Conservation (phyloP, 2,797 vertebrate species). For the Oceanodroma leucorhoa region DNA sequence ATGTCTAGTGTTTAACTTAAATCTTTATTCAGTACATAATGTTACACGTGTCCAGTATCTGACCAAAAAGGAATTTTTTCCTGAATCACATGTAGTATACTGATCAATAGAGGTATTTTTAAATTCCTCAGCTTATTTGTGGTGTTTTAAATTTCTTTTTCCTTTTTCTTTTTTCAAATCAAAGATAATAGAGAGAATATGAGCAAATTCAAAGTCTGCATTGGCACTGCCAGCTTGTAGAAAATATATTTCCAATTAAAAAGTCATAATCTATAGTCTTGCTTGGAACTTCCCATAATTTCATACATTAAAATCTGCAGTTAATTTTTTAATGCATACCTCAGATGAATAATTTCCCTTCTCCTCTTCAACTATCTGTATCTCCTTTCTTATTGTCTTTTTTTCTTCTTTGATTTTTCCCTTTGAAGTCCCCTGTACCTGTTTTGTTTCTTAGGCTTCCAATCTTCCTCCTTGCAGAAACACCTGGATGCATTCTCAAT, state of each 20-base stretch:
- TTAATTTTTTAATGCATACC: background rate
- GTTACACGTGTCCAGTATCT: background rate
- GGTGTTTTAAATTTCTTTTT: background rate
- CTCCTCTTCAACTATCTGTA: background rate
- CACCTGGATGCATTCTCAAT: background rate
- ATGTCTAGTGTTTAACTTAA: background rate
- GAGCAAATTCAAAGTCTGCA: background rate
- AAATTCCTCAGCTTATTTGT: background rate
- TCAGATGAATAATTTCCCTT: background rate
- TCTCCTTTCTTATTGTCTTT: background rate
- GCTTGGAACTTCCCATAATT: background rate
- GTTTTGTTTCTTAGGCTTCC: background rate
- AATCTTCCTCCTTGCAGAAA: background rate
- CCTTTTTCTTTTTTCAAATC: background rate
- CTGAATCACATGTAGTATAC: background rate
- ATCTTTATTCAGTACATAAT: background rate
- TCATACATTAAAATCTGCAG: background rate
- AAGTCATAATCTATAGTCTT: background rate
- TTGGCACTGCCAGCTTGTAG: background rate
- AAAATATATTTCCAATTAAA: background rate
- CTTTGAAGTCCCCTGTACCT: background rate
- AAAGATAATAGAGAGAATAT: background rate
- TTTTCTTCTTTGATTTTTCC: background rate
- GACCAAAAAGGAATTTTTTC: background rate
- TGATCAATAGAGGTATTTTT: background rate